Evolutionary conservation across 2,888 invertebrate species (phyloP), one percentile per base, ranked within the genome.

Genomic region (Rhagium mordax): DNA sequence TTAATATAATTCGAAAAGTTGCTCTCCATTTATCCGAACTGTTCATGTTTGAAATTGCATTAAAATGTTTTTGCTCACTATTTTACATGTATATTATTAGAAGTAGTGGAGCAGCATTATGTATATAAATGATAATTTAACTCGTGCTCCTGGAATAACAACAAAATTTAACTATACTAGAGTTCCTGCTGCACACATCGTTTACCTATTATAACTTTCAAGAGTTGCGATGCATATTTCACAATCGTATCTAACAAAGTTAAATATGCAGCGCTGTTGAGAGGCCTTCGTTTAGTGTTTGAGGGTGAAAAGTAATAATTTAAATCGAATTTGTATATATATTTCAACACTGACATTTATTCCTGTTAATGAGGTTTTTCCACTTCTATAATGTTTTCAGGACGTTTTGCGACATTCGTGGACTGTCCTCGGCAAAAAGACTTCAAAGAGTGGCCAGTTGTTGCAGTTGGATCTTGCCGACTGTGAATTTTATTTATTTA

Each of bases 51-150:
- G 33, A 20, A 29, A 59, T 18, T 59, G 33, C n/a, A 59, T 29
- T 59, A 33, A 16, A n/a, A 33, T 59, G 20, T 59, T 59, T 59
- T 59, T 33, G 33, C 18, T 59, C 59, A n/a, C 7, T 29, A 59
- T 59, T 59, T 59, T 33, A 33, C 16, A 10, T 10, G 7, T 59
- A 33, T 59, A 18, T 59, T 59, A 29, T 18, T 33, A 20, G 33
- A 59, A 8, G 24, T 57, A 41, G 59, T 33, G 7, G 16, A 41
- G 10, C 18, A 29, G 29, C 59, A 59, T 55, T 24, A 55, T 55
- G 20, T 55, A 55, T 55, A 24, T 57, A 21, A 55, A 55, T 55
- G 53, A 29, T 15, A 57, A 16, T 57, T 29, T 15, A 57, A 18
- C 57, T 29, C 29, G 57, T 29, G 15, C 15, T 55, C 6, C 41